Evolutionary conservation across 1,140 invertebrate species (phyloP).

Genomic region (Psix sp.): DNA sequence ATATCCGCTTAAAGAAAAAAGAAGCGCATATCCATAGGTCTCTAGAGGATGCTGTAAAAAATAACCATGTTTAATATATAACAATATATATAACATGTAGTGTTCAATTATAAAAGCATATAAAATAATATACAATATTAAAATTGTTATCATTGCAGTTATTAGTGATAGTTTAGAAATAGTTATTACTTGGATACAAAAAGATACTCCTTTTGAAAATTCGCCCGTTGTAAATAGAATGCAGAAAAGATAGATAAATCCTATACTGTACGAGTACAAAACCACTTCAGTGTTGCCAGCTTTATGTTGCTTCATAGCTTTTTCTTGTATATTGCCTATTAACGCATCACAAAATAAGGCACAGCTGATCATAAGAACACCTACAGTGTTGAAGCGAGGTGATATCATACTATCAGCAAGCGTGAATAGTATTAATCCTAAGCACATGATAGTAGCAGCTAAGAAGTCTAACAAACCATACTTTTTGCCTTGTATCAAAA

Average conservation of each 20-base stretch:
- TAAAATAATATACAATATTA: too few species aligned
- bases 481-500: constrained; percentile 93
- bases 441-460: constrained; percentile 91
- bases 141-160: too few species aligned
- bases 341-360: constrained; percentile 94
- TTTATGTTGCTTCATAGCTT: constrained; percentile 89
- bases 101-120: too few species aligned
- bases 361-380: constrained; percentile 90
- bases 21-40: constrained; percentile 90
- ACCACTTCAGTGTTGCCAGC: constrained; percentile 95
- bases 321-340: constrained; percentile 98
- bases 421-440: constrained; percentile 94
- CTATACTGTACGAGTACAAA: constrained; percentile 94
- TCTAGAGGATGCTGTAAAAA: constrained; percentile 82
- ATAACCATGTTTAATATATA: not conserved
- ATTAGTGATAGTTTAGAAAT: constrained; percentile 7
- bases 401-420: constrained; percentile 93
- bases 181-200: constrained; percentile 85
- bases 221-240: constrained; percentile 86
- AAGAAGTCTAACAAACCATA: constrained; percentile 90
- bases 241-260: constrained; percentile 89
- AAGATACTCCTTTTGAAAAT: constrained; percentile 84
- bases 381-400: constrained; percentile 89
- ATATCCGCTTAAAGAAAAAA: constrained; percentile 94
- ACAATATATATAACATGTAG: not conserved